Evolutionary conservation across 2,888 invertebrate species (phyloP).

Genomic region (Lasioglossum figueresi): DNA sequence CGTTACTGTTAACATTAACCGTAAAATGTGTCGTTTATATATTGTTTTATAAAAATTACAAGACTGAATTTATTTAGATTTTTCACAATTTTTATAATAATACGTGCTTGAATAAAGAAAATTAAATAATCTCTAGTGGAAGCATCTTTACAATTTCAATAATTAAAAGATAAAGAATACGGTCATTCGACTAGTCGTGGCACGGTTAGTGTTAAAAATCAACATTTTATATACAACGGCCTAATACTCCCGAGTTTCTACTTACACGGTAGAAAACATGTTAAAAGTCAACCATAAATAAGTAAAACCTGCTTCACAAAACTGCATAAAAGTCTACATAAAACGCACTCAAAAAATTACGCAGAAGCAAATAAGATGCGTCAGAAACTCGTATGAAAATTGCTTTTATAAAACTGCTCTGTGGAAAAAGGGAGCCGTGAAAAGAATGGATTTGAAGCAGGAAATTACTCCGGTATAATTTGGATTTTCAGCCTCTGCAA

Average conservation of each 20-base stretch:
- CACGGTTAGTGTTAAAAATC: neutral
- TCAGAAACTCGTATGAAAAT: neutral
- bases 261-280: neutral
- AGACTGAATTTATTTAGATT: too few species aligned
- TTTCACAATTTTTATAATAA: too few species aligned
- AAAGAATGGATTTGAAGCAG: neutral
- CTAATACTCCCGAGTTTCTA: neutral
- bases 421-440: neutral
- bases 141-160: too few species aligned
- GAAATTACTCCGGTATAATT: neutral
- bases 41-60: too few species aligned
- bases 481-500: conserved; percentile 4
- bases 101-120: too few species aligned
- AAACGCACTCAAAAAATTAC: neutral
- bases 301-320: neutral
- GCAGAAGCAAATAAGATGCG: neutral
- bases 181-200: too few species aligned
- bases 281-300: neutral
- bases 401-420: neutral
- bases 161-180: too few species aligned
- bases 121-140: too few species aligned
- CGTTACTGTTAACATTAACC: too few species aligned
- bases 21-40: too few species aligned
- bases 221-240: too few species aligned
- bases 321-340: neutral